Evolutionary conservation across 2,797 vertebrate genomes (phyloP).

Genomic region (Mormyrops boulengeri): DNA sequence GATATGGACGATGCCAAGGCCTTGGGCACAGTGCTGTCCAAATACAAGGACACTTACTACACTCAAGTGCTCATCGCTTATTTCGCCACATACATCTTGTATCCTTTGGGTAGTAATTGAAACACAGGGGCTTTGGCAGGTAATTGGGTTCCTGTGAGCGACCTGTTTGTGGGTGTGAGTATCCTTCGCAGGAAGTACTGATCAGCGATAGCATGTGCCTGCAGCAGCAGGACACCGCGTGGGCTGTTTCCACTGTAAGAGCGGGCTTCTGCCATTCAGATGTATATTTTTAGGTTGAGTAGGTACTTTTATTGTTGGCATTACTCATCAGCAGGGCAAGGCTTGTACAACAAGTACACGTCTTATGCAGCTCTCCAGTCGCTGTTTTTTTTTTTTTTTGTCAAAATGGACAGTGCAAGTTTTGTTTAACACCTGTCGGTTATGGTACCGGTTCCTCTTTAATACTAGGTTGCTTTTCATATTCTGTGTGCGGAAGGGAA

Average conservation of each 20-base stretch:
- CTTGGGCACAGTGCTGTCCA: slow-evolving; percentile 91
- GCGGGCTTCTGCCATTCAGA: neutral
- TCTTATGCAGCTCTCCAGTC: neutral
- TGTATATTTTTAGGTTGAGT: neutral
- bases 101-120: slow-evolving; percentile 71
- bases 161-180: neutral
- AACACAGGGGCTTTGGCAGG: neutral
- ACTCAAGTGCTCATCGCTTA: slow-evolving; percentile 93
- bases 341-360: neutral
- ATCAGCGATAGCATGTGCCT: neutral
- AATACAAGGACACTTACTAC: slow-evolving; percentile 97
- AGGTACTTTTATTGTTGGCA: neutral
- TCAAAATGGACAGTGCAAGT: neutral
- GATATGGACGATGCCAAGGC: slow-evolving; percentile 99
- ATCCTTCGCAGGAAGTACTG: neutral
- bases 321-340: neutral
- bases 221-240: neutral
- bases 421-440: neutral
- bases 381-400: neutral
- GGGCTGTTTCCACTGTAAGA: neutral
- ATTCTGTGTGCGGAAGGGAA: neutral
- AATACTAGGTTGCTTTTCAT: neutral
- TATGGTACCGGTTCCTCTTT: neutral
- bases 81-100: slow-evolving; percentile 96
- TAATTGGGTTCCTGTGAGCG: neutral